phyloP scores from a whole-genome alignment of 1,140 invertebrate species.

The Drosophila seguyi region DNA sequence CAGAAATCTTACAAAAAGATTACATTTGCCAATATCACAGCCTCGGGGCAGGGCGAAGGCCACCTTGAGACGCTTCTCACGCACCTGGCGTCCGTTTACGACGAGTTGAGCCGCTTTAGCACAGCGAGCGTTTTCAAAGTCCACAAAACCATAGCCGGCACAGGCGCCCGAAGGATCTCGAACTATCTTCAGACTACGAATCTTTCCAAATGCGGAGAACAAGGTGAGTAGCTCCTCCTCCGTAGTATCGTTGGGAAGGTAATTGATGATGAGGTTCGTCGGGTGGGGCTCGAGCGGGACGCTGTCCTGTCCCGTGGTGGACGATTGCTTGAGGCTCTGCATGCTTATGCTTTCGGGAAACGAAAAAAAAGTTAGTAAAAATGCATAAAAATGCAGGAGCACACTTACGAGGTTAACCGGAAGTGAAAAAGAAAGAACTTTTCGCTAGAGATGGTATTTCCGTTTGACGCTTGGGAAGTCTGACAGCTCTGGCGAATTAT shows the following conservation, averaged over 20 bases:
- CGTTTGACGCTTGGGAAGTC: too few species aligned
- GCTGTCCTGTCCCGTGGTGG: neutral
- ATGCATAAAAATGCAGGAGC: neutral
- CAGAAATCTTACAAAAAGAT: neutral
- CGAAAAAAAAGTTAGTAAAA: neutral
- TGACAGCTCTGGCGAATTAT: neutral
- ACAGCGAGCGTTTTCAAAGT: neutral
- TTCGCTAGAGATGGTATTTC: neutral
- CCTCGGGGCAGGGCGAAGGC: neutral
- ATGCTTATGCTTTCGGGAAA: neutral
- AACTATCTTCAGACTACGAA: neutral
- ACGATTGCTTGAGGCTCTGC: neutral
- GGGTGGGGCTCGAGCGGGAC: fast-evolving
- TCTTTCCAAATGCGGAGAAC: neutral
- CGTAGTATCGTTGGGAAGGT: neutral
- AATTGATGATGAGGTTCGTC: constrained; percentile 4
- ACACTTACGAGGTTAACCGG: neutral
- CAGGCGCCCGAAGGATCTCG: neutral
- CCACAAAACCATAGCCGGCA: neutral
- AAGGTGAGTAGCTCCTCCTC: neutral
- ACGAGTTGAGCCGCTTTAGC: neutral
- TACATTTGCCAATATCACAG: neutral
- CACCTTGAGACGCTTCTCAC: neutral
- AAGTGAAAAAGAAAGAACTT: neutral
- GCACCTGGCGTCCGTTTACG: neutral